Base-by-base conservation (phyloP, 2,888 invertebrate genomes). In the Lasioglossum villosulum region DNA sequence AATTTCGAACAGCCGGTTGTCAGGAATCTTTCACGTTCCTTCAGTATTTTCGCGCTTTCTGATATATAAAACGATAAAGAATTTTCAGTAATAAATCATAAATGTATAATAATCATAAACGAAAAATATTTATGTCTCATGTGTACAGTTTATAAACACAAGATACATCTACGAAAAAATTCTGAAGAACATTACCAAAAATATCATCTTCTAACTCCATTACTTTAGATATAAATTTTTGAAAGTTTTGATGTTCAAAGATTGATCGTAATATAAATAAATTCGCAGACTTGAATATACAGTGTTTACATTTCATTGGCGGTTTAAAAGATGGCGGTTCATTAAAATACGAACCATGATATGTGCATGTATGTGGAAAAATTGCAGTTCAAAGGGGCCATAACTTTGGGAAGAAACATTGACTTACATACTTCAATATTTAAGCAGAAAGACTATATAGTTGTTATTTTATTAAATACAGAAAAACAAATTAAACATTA, bases 1-100 rank as follows among this genome's bases (percentile, higher is more conserved):
- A 98, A 95, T 78, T 94, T 93, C 75, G 91, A 71, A 94, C 97
- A 97, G 16, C 97, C 97, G 37, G 93, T 92, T 19, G 93, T 92
- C 16, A 95, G 83, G 88, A 91, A 94, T 71, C 86, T 91, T 80
- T 94, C 92, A 27, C 74, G 52, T 8, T 80, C 66, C 27, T 74
- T 82, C 12, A 81, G 56, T 70, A 27, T 45, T 52, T 80, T 86
- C 39, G 84, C 83, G 16, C 73, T 85, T 71, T 74, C 83, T 90
- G 16, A 45, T 75, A 48, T 81, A 23, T 81, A 23, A 71, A 68
- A 52, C 1, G 70, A 75, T 76, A 66, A 42, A 16, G 34, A 34
- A 19, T 34, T n/a, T 56, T 56, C 30, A 16, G 48, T 45, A 66
- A 27, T 48, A 48, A 79, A 23, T 59, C 39, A 75, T 5, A 74